Evolutionary conservation across 2,113 vertebrate species (phyloP), one percentile per base, ranked within the genome.

Genomic region (Hassar affinis): DNA sequence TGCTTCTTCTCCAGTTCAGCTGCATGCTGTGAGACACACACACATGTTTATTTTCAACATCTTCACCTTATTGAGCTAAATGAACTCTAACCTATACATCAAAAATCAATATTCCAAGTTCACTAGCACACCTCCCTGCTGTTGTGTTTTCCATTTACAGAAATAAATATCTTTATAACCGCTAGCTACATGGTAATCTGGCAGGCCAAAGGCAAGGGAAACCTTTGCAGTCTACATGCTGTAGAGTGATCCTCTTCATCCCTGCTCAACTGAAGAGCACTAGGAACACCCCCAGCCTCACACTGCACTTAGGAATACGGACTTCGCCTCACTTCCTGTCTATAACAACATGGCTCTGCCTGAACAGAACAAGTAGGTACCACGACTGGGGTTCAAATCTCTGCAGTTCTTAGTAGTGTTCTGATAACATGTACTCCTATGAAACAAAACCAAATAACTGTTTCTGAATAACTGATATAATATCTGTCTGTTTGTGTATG

Each of bases 1-100:
- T 99, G 98, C 83, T 99, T 99, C 94, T 98, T 99, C 83, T 99
- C 98, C 90, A 99, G 87, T 91, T 99, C 98, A 2, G 98, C 97
- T 0, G 98, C 98, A 42, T 99, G 98, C 98, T 99, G 86, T 14
- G 85, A 88, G 47, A 3, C 56, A 91, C 10, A n/a, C n/a, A 89
- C 52, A 87, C n/a, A 51, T 12, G 30, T 33, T 52, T 30, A 8
- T 52, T 33, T 52, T 30, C 47, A 74, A 51, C 12, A 75, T 11
- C 47, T 51, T 4, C 17, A 72, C 11, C 64, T 38, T 3, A 30
- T 18, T 20, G 30, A 6, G 6, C 33, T 66, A 2, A 38, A 35
- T 9, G 33, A 68, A 25, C 20, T 35, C 27, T 12, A 51, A 27
- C 7, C 42, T 15, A 15, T 11, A n/a, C 12, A 49, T 72, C n/a